Conservation (phyloP, 2,888 invertebrate species). For the Bruchidius siliquastri region DNA sequence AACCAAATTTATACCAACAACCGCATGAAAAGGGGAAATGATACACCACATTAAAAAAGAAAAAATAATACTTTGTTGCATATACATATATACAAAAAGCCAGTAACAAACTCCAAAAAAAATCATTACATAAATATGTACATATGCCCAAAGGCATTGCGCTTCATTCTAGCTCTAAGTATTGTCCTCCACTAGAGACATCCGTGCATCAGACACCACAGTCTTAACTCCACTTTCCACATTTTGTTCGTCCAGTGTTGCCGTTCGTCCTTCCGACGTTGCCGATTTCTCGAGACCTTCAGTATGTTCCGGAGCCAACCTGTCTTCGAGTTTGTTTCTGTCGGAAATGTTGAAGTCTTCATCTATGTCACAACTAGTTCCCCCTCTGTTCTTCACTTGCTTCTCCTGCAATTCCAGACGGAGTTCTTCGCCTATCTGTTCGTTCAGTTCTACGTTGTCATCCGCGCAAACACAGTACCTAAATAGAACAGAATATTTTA, state of each 20-base stretch:
- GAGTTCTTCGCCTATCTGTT: slow-evolving; percentile 23
- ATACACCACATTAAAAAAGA: neutral
- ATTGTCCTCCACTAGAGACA: neutral
- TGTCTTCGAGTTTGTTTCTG: neutral
- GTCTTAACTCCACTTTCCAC: neutral
- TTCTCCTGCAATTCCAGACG: slow-evolving; percentile 8
- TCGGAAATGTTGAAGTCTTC: neutral
- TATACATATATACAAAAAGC: neutral
- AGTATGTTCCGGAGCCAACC: neutral
- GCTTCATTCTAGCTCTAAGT: neutral
- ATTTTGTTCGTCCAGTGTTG: neutral
- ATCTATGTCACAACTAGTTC: neutral
- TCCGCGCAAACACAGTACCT: slow-evolving; percentile 29
- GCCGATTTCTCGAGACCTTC: neutral
- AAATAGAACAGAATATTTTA: neutral
- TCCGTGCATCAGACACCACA: neutral
- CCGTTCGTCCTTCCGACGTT: neutral
- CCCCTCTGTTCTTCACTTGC: neutral
- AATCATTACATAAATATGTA: neutral
- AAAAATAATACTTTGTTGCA: neutral
- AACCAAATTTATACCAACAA: no score
- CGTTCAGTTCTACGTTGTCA: slow-evolving; percentile 27
- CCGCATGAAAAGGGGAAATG: neutral
- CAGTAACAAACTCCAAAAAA: neutral
- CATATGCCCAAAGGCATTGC: neutral